These are phyloP conservation scores for Thalpophila matura DNA, from an alignment of 2,888 invertebrate genomes.

Conservation along the genomic window DNA sequence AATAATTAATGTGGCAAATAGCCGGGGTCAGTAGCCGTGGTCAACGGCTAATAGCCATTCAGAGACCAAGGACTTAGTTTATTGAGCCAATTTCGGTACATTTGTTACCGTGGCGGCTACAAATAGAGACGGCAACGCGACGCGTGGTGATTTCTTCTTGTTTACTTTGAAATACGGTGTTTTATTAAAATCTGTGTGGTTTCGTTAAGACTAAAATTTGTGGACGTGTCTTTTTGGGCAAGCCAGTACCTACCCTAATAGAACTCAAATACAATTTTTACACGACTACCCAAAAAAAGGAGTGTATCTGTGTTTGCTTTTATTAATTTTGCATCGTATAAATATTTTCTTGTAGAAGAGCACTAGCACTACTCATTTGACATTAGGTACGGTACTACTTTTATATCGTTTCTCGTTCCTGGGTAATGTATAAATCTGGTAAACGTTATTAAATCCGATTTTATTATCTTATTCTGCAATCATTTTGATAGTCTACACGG, in stretches of 20 bases:
- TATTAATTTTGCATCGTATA: too few species aligned
- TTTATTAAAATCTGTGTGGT: slow-evolving; percentile 31
- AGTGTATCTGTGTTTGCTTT: too few species aligned
- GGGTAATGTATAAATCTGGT: not conserved
- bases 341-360: too few species aligned
- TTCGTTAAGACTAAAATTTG: too few species aligned
- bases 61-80: slow-evolving; percentile 85
- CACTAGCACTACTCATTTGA: too few species aligned
- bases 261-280: too few species aligned
- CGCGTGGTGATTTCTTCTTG: slow-evolving; percentile 70
- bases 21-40: slow-evolving; percentile 71
- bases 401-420: too few species aligned
- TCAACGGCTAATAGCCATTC: slow-evolving; percentile 85
- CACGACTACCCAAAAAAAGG: too few species aligned
- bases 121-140: slow-evolving; percentile 67
- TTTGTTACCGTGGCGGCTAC: slow-evolving; percentile 69
- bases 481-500: not conserved
- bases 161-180: slow-evolving; percentile 46
- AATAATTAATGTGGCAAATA: slow-evolving; percentile 82
- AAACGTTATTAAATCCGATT: not conserved
- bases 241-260: too few species aligned
- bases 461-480: slow-evolving; percentile 1
- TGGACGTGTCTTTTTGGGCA: too few species aligned
- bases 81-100: slow-evolving; percentile 80
- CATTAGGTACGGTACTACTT: too few species aligned